phyloP scores from a whole-genome alignment of 30 jellyfish, hydroid and myxozoan genomes.

The Hydractinia symbiolongicarpus region DNA sequence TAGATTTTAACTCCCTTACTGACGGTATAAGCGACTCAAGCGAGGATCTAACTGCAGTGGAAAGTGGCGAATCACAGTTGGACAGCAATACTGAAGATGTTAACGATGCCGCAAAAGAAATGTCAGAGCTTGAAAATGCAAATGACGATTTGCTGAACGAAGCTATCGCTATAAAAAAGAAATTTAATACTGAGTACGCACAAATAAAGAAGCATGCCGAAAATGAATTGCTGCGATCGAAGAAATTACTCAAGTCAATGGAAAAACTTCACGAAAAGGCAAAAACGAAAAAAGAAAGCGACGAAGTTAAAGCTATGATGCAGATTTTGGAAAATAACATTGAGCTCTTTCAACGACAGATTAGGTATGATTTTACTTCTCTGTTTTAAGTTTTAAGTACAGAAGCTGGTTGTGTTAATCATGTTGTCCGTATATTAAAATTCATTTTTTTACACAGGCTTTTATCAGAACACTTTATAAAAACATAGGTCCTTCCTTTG shows the following conservation, averaged over 20 bases:
- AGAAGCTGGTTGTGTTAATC: no score
- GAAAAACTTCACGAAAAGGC: slow-evolving; percentile 20
- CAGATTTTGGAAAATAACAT: slow-evolving; percentile 30
- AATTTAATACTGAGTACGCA: background rate
- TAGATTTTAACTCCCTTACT: no score
- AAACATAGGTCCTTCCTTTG: no score
- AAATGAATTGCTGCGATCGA: slow-evolving; percentile 27
- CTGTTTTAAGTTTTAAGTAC: background rate
- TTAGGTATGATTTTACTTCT: slow-evolving; percentile 29
- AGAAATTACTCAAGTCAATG: slow-evolving; percentile 34
- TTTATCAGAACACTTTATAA: no score
- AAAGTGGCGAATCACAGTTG: background rate
- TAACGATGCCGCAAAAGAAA: background rate
- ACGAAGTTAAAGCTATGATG: slow-evolving; percentile 37
- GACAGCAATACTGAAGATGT: background rate
- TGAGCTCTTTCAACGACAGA: slow-evolving; percentile 25
- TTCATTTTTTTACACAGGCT: no score
- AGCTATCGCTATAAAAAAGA: background rate
- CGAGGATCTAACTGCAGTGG: no score
- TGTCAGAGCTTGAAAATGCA: background rate
- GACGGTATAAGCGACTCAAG: no score
- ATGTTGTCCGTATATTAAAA: no score
- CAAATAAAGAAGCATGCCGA: slow-evolving; percentile 40
- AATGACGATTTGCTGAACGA: background rate
- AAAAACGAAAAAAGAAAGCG: background rate